Percentiles rank a stretch among this genome's conserved stretches.
phyloP scores from a whole-genome alignment of 2,113 vertebrate species.

The Mirza zaza region DNA sequence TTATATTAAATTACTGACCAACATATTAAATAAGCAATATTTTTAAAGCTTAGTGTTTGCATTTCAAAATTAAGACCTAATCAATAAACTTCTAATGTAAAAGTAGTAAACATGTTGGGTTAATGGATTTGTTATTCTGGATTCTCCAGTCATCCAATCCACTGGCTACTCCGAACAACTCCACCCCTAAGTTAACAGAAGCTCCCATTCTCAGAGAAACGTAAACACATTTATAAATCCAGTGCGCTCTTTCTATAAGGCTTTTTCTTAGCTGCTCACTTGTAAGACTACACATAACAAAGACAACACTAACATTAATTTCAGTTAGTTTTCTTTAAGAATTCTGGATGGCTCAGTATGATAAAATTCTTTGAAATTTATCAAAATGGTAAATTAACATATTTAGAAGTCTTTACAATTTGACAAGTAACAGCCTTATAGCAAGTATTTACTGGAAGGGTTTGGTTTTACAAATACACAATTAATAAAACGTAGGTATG shows the following conservation, averaged over 20 bases:
- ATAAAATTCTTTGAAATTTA: constrained; percentile 31
- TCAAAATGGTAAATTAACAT: constrained; percentile 35
- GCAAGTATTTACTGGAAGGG: constrained; percentile 81
- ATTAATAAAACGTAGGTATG: constrained; percentile 78
- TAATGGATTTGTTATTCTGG: constrained; percentile 43
- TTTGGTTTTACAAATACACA: constrained; percentile 77
- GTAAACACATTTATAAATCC: constrained; percentile 75
- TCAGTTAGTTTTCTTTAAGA: constrained; percentile 35
- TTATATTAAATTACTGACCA: constrained; percentile 48
- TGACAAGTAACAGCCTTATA: constrained; percentile 81
- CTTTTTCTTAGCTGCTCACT: constrained; percentile 67
- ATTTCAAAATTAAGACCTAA: constrained; percentile 47
- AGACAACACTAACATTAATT: constrained; percentile 1
- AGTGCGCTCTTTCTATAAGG: constrained; percentile 83
- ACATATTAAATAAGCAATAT: constrained; percentile 52
- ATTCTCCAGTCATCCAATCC: constrained; percentile 74
- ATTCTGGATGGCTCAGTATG: background rate
- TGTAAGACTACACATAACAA: background rate
- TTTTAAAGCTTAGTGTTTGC: constrained; percentile 66
- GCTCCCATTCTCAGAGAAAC: constrained; percentile 80
- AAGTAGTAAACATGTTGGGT: constrained; percentile 37
- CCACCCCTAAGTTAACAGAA: constrained; percentile 86
- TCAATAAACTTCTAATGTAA: constrained; percentile 57
- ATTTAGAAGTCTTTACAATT: constrained; percentile 24
- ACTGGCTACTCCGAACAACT: constrained; percentile 57